Conservation (phyloP, 2,113 vertebrate genomes). For the Craseonycteris thonglongyai region DNA sequence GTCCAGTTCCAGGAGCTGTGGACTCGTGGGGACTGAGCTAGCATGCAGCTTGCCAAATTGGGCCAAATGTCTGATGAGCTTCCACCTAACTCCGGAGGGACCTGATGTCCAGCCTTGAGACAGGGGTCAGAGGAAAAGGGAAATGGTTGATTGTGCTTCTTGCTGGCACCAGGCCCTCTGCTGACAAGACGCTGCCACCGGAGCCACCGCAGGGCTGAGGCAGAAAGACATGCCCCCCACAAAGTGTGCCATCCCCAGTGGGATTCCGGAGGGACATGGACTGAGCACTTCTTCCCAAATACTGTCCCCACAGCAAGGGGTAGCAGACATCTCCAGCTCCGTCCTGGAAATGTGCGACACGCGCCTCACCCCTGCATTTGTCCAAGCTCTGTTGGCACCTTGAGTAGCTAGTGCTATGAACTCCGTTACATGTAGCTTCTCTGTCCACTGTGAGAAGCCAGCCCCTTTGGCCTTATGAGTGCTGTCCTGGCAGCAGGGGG, state of each 20-base stretch:
- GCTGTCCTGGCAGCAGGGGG: background rate
- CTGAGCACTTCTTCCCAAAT: background rate
- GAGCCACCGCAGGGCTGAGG: background rate
- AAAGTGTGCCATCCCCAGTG: background rate
- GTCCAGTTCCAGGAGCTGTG: background rate
- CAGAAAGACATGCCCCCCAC: background rate
- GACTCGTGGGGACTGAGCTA: background rate
- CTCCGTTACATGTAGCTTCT: background rate
- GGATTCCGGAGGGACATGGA: background rate
- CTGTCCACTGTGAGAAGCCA: background rate
- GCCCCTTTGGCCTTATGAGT: background rate
- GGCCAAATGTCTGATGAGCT: background rate
- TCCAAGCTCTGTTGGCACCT: background rate
- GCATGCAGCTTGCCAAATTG: background rate
- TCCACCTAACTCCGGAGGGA: background rate
- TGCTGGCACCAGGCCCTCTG: background rate
- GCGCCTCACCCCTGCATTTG: too few species aligned
- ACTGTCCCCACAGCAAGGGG: background rate
- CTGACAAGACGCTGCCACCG: background rate
- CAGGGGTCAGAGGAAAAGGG: background rate
- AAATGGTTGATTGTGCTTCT: background rate
- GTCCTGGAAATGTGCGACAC: background rate
- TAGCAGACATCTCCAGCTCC: background rate
- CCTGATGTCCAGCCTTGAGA: background rate
- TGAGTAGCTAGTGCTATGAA: background rate